Base-by-base conservation (phyloP, 2,888 invertebrate species). In the Ophioninae sp. region DNA sequence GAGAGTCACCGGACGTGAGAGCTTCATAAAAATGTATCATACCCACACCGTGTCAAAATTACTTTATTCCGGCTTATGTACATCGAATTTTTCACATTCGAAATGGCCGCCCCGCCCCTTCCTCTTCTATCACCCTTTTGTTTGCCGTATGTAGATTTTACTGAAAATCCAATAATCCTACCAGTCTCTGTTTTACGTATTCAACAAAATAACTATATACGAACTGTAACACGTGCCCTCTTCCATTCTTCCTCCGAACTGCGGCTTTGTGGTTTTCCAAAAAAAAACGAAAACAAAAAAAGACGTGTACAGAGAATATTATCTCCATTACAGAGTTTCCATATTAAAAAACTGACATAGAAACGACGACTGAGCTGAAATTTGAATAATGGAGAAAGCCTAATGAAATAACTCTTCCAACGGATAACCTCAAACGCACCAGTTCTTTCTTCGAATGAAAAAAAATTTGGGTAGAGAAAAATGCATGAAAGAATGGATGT, bases 81-180 rank as follows among this genome's bases (percentile, higher is more conserved):
- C 64, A 65, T 81, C 71, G 78, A 84, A 81, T 78, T 84, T 81
- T 81, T 84, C 78, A 75, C 74, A 78, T 77, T 79, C 44, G 56
- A 22, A 63, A 64, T 58, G 63, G 17, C 61, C 65, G 75, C n/a
- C 20, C 63, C 64, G 30, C 20, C 41, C 41, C 75, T 61, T 67
- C 61, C 73, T 61, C 61, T 39, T 59, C 67, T 61, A 39, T 59
- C 64, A 30, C 17, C 3, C 23, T 37, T n/a, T 39, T 39, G 30
- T 69, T 41, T 63, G 56, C 20, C 65, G 65, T 81, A 84, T 84
- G 83, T 77, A 81, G 67, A 81, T 84, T 84, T 58, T 20, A 51
- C 69, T 44, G 81, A 75, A 84, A 84, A 84, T 81, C 83, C 83
- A 81, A 84, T 84, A 84, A 84, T 81, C 81, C 81, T 37, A 22